Percentiles rank a stretch among this genome's conserved stretches.
Conservation (phyloP, 1,140 invertebrate genomes). For the Hylaeus volcanicus region DNA sequence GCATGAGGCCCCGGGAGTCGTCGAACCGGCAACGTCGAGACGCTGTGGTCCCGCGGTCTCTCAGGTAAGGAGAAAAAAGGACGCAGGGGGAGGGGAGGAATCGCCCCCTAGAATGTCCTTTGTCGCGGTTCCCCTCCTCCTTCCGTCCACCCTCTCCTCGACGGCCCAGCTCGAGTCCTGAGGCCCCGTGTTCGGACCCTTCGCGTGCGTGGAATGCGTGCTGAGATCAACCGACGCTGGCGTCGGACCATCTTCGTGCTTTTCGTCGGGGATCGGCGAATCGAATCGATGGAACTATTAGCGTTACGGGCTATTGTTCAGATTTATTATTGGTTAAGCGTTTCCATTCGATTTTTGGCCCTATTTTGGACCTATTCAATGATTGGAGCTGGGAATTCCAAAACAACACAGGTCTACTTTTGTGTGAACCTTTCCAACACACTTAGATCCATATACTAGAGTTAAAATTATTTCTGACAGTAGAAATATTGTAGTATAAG, state of each 20-base stretch:
- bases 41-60: slow-evolving; percentile 62
- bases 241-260: neutral
- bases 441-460: no score
- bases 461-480: no score
- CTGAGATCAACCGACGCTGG: slow-evolving; percentile 23
- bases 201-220: slow-evolving; percentile 67
- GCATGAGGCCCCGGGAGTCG: slow-evolving; percentile 54
- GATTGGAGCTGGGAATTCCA: no score
- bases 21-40: slow-evolving; percentile 71
- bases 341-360: no score
- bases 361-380: no score
- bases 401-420: no score
- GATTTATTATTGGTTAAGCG: no score
- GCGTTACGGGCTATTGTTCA: neutral
- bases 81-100: slow-evolving; percentile 24
- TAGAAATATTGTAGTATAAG: no score
- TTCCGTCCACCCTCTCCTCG: slow-evolving; percentile 43
- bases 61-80: slow-evolving; percentile 56
- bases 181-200: slow-evolving; percentile 50
- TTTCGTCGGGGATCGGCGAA: neutral
- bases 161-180: slow-evolving; percentile 48
- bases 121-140: slow-evolving; percentile 65
- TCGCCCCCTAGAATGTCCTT: slow-evolving; percentile 74
- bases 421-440: no score
- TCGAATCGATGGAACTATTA: no score